Evolutionary conservation across 2,888 invertebrate genomes (phyloP), one percentile per base, ranked within the genome.

Genomic region (Mesochorus sp.): DNA sequence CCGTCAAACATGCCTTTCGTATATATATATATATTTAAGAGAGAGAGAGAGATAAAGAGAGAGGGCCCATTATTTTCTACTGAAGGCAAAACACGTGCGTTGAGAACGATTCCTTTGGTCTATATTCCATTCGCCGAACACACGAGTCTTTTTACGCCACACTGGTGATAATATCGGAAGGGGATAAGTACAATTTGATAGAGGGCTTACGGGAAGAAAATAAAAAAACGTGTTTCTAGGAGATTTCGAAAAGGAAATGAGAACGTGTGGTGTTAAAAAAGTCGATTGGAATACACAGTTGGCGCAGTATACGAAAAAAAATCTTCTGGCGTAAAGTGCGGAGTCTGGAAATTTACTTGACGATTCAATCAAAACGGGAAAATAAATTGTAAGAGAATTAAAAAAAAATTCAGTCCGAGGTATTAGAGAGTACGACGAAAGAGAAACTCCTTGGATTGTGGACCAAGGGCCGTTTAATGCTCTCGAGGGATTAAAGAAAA

Each of bases 341-440:
- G n/a, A 44, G 31, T 44, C 37, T 55, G 24, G n/a, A n/a, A n/a
- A n/a, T n/a, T n/a, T 44, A 57, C 55, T 64, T 31, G 61, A 53
- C 67, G 57, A 64, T 80, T 80, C 67, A 78, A 80, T 80, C 68
- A 78, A 71, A 78, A 19, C 55, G 31, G 57, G 47, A 49, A 64
- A 72, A 47, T 71, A 53, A 75, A 80, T 71, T 53, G 78, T 28
- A 55, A 24, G 19, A 21, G 47, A 44, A 53, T 19, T 71, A 42
- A 71, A 72, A 67, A 26, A 28, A 49, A 68, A 37, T 1, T 34
- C 14, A 6, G 37, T 37, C 24, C 12, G 14, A 37, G 24, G 17
- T 17, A 42, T 59, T 59, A 26, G 59, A 59, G 59, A 47, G 10
- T 14, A 42, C 14, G 26, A n/a, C 14, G 31, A 37, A 8, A 19